A percentile compares a stretch with the other conserved stretches of the same genome.
phyloP scores from a whole-genome alignment of 92 coral and sea anemone genomes.

The Palythoa grandiflora region DNA sequence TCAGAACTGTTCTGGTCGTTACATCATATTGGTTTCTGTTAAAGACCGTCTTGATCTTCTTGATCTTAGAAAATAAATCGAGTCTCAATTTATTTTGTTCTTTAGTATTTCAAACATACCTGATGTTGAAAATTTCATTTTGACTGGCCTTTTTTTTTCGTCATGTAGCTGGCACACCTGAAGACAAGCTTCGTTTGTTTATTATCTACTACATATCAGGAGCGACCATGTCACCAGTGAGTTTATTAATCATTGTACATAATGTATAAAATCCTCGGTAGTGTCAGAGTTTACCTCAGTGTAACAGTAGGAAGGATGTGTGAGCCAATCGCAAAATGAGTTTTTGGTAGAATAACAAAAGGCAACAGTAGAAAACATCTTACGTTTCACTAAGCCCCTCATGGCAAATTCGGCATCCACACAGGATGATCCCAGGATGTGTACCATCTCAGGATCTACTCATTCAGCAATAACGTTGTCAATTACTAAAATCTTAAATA shows the following conservation, averaged over 20 bases:
- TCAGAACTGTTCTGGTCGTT: too few species aligned
- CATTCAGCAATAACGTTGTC: too few species aligned
- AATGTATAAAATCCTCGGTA: neutral
- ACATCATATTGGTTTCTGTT: neutral
- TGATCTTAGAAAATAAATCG: neutral
- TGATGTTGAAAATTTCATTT: neutral
- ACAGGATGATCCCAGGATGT: too few species aligned
- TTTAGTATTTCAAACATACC: neutral
- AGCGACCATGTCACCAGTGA: conserved; percentile 94
- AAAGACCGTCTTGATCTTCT: neutral
- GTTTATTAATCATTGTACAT: conserved; percentile 16
- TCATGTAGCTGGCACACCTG: conserved; percentile 91
- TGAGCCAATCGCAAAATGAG: too few species aligned
- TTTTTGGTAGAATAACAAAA: too few species aligned
- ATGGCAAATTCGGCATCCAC: too few species aligned
- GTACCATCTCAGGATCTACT: too few species aligned
- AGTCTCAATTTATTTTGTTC: neutral
- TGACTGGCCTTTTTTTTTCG: neutral
- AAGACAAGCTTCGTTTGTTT: conserved; percentile 94
- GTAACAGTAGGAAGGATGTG: too few species aligned
- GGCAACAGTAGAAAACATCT: too few species aligned
- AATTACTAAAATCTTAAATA: too few species aligned
- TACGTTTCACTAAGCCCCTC: too few species aligned
- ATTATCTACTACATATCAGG: conserved; percentile 95
- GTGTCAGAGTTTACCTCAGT: neutral